phyloP scores from a whole-genome alignment of 2,888 invertebrate genomes.

The Halocaridina rubra region DNA sequence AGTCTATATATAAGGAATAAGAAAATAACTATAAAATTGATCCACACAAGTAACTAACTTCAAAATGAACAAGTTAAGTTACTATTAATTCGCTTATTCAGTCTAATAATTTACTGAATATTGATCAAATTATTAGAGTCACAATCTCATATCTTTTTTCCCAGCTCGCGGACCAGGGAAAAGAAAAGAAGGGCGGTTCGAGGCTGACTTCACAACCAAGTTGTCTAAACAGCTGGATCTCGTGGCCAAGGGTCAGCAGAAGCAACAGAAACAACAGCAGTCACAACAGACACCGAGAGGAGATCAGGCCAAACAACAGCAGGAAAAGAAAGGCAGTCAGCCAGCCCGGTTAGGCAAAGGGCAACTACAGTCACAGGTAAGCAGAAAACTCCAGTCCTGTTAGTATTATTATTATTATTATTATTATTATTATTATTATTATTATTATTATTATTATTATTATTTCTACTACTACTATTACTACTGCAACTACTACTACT shows the following conservation, averaged over 20 bases:
- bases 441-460: neutral
- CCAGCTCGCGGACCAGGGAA: conserved; percentile 17
- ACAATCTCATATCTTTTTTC: too few species aligned
- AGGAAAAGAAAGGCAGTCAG: neutral
- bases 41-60: too few species aligned
- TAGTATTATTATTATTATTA: neutral
- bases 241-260: conserved; percentile 44
- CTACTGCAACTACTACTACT: too few species aligned
- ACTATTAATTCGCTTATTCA: too few species aligned
- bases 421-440: neutral
- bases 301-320: conserved; percentile 3
- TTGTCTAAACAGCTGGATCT: conserved; percentile 54
- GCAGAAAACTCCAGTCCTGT: too few species aligned
- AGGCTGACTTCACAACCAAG: conserved; percentile 56
- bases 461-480: neutral
- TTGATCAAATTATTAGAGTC: neutral
- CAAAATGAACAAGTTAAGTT: too few species aligned
- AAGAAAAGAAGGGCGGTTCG: conserved; percentile 24
- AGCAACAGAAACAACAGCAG: conserved; percentile 38
- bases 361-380: conserved; percentile 24
- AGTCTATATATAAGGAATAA: too few species aligned
- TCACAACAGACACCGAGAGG: conserved; percentile 1
- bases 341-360: neutral
- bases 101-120: too few species aligned
- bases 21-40: too few species aligned